Conservation (phyloP, 2,113 vertebrate species). For the Percopsis transmontana region DNA sequence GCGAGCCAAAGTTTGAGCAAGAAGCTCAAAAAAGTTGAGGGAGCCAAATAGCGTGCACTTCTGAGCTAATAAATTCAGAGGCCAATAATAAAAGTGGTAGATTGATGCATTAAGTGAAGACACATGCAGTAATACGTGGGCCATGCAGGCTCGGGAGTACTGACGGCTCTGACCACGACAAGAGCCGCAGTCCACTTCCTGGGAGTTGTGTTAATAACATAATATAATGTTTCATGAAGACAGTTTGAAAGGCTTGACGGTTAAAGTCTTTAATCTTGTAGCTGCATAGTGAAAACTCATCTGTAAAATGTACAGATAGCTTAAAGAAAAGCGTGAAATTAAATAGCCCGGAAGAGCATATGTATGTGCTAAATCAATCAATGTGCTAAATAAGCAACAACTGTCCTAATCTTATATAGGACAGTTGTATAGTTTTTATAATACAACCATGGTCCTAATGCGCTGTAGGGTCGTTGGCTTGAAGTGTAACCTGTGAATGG, state of each 20-base stretch:
- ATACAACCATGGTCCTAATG: not conserved
- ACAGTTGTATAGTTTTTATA: too few species aligned
- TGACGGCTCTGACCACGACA: not conserved
- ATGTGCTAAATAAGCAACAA: conserved; percentile 12
- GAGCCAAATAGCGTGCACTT: conserved; percentile 5
- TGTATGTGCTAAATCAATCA: conserved; percentile 17
- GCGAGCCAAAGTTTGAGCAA: not conserved
- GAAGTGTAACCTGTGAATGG: conserved; percentile 47
- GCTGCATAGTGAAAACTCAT: too few species aligned
- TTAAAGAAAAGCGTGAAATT: conserved; percentile 17
- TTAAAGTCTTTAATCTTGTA: too few species aligned
- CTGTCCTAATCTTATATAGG: not conserved
- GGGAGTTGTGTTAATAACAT: conserved; percentile 2
- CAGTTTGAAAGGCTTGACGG: too few species aligned
- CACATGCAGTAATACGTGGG: conserved; percentile 30
- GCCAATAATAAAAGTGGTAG: conserved; percentile 20
- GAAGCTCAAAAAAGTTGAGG: not conserved
- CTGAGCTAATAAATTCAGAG: conserved; percentile 23
- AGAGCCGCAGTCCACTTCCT: conserved; percentile 18
- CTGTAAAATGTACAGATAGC: too few species aligned
- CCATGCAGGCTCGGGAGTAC: not conserved
- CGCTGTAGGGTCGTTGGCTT: conserved; percentile 35
- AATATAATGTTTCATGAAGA: too few species aligned
- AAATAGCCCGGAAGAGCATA: conserved; percentile 6
- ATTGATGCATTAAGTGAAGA: conserved; percentile 6